Percentiles rank a stretch among this genome's conserved stretches.
Conservation (phyloP, 2,888 invertebrate genomes). For the Arge pagana region DNA sequence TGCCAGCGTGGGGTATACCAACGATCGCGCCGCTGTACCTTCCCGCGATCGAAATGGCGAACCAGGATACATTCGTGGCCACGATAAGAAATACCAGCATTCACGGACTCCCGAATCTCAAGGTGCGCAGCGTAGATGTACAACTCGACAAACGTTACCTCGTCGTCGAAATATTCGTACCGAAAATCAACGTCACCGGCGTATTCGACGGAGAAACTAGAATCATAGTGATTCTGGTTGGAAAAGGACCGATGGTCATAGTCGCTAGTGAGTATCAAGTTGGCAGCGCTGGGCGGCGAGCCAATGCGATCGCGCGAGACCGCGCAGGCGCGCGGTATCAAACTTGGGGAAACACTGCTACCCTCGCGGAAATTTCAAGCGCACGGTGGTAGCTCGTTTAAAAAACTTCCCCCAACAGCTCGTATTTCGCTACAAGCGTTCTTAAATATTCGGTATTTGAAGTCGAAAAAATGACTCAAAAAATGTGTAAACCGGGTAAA, state of each 20-base stretch:
- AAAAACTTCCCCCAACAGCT: too few species aligned
- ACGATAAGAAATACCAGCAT: conserved; percentile 39
- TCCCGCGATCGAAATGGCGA: conserved; percentile 33
- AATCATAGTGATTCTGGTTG: conserved; percentile 44
- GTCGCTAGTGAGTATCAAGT: conserved; percentile 4
- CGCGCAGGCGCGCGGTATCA: too few species aligned
- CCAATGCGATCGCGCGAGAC: too few species aligned
- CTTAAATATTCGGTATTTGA: too few species aligned
- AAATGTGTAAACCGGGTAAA: too few species aligned
- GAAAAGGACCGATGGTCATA: conserved; percentile 42
- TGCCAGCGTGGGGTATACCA: conserved; percentile 48
- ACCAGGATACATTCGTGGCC: conserved; percentile 41
- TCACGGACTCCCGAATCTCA: conserved; percentile 37
- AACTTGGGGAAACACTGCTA: too few species aligned
- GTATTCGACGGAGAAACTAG: conserved; percentile 45
- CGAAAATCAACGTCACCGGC: conserved; percentile 33
- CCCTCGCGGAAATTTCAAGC: too few species aligned
- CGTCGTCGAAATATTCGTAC: conserved; percentile 30
- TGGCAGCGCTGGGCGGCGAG: neutral
- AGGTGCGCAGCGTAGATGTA: conserved; percentile 27
- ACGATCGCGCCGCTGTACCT: conserved; percentile 44
- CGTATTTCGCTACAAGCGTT: too few species aligned
- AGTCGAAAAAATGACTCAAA: too few species aligned
- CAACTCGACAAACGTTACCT: conserved; percentile 35
- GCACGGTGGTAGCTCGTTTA: too few species aligned